Percentiles rank a stretch among this genome's conserved stretches.
Conservation (phyloP, 2,113 vertebrate genomes). For the Cromileptes altivelis region DNA sequence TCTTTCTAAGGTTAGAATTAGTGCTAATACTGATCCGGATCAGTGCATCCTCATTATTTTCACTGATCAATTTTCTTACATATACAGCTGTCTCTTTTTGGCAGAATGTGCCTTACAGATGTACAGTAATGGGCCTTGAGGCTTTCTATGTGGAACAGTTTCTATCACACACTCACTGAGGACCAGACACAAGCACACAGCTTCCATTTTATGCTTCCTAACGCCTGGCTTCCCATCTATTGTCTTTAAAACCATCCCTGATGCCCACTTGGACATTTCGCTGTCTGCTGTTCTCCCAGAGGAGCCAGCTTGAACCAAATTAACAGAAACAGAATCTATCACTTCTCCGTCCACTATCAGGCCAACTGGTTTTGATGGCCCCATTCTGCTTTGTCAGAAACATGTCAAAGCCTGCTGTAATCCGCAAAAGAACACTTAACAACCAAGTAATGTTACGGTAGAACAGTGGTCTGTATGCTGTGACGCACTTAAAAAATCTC, state of each 20-base stretch:
- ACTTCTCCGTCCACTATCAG: conserved; percentile 44
- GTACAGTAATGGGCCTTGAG: conserved; percentile 20
- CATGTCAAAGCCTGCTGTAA: conserved; percentile 57
- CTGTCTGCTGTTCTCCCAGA: conserved; percentile 64
- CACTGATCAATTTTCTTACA: conserved; percentile 7
- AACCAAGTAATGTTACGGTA: conserved; percentile 72
- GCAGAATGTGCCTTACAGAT: conserved; percentile 45
- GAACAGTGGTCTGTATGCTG: conserved; percentile 55
- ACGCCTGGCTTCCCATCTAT: conserved; percentile 56
- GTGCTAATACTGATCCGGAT: neutral
- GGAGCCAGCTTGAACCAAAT: conserved; percentile 67
- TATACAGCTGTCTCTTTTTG: conserved; percentile 27
- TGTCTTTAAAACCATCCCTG: conserved; percentile 70
- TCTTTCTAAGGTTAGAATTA: neutral
- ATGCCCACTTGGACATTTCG: conserved; percentile 66
- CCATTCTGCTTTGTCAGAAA: conserved; percentile 76
- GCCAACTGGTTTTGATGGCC: conserved; percentile 73
- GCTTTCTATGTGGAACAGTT: conserved; percentile 44
- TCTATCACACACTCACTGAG: conserved; percentile 38
- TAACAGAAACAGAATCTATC: conserved; percentile 65
- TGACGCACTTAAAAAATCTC: conserved; percentile 77
- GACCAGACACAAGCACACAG: conserved; percentile 23
- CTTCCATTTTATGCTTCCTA: conserved; percentile 44
- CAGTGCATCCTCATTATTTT: conserved; percentile 21
- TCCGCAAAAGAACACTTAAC: conserved; percentile 75